These are phyloP conservation scores for Meloe dianella DNA, from an alignment of 2,888 invertebrate species.

Conservation along the genomic window DNA sequence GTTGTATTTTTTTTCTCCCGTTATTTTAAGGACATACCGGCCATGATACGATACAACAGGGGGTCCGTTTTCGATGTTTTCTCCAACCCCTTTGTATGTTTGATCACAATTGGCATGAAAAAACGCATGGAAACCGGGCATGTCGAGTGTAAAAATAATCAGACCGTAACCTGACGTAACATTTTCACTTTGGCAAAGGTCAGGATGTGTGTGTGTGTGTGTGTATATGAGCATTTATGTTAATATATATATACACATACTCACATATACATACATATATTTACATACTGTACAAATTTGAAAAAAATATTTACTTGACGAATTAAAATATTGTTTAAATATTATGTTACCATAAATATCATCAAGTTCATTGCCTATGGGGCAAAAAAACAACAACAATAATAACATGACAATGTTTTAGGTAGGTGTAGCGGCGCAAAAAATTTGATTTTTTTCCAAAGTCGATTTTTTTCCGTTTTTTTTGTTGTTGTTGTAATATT, in stretches of 20 bases:
- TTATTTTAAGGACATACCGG: neutral
- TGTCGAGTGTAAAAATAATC: constrained; percentile 32
- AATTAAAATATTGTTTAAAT: constrained; percentile 29
- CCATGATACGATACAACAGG: neutral
- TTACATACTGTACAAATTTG: constrained; percentile 20
- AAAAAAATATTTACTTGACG: constrained; percentile 31
- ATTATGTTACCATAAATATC: constrained; percentile 8
- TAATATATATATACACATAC: constrained; percentile 12
- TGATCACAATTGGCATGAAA: constrained; percentile 8
- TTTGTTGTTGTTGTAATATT: constrained; percentile 21
- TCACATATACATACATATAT: constrained; percentile 23
- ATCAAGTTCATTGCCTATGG: constrained; percentile 3
- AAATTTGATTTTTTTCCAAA: neutral
- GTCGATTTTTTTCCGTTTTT: neutral
- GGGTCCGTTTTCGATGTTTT: constrained; percentile 1
- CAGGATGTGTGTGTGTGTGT: constrained; percentile 23
- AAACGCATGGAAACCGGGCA: constrained; percentile 16
- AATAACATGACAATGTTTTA: no score
- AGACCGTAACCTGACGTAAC: constrained; percentile 36
- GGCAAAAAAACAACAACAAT: neutral
- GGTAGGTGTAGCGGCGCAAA: neutral
- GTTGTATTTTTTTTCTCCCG: no score
- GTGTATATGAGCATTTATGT: constrained; percentile 3
- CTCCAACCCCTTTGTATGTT: neutral
- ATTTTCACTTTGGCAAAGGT: constrained; percentile 39